phyloP scores from a whole-genome alignment of 1,140 invertebrate genomes.

The Oreohelix idahoensis region DNA sequence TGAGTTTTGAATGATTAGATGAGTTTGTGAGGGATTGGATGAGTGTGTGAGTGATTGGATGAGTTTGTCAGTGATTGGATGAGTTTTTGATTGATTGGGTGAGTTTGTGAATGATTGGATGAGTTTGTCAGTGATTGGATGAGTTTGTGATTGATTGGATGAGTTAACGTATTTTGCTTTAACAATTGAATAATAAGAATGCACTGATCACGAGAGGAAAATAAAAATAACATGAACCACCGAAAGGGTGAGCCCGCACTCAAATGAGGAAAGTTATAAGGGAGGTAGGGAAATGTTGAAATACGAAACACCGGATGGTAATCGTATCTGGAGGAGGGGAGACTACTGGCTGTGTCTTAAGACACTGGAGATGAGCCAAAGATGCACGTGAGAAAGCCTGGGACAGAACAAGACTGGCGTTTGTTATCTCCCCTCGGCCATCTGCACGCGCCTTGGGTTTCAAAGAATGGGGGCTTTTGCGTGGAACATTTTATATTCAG shows the following conservation, averaged over 20 bases:
- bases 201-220: too few relatives aligned
- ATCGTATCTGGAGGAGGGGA: neutral
- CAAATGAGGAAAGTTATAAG: neutral
- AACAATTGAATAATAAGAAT: too few relatives aligned
- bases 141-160: too few relatives aligned
- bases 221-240: too few relatives aligned
- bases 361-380: slow-evolving; percentile 4
- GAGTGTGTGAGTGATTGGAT: too few relatives aligned
- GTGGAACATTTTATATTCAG: neutral
- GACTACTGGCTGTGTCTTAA: neutral
- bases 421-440: neutral
- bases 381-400: neutral
- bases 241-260: neutral
- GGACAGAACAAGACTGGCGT: neutral
- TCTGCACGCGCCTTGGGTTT: neutral
- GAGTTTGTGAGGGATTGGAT: too few relatives aligned
- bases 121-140: too few relatives aligned
- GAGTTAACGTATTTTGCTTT: too few relatives aligned
- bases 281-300: neutral
- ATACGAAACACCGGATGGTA: neutral
- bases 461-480: neutral
- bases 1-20: too few relatives aligned
- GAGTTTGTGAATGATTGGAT: too few relatives aligned
- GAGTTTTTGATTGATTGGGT: too few relatives aligned
- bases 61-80: too few relatives aligned